Base-by-base conservation (phyloP, 1,140 invertebrate species). In the Platorchestia sp. region DNA sequence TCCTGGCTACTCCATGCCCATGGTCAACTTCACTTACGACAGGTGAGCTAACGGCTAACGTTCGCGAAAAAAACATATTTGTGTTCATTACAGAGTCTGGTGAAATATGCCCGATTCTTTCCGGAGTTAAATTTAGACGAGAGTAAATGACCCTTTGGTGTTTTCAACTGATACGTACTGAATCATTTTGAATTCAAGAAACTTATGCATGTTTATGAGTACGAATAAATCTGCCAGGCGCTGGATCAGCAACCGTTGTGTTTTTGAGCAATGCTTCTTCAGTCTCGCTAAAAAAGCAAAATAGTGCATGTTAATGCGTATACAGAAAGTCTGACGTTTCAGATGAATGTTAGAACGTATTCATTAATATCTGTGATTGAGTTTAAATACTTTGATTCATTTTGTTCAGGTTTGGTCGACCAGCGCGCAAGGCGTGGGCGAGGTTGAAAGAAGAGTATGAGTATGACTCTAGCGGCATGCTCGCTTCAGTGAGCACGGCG, bases 391-490 rank as follows among this genome's bases (percentile, higher is more conserved):
- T 75, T 36, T 75, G 27, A 75, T 75, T 36, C 36, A 75, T 75
- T 75, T 75, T 75, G 7, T 3, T 43, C 96, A 97, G 97, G 95
- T 99, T 99, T 97, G 99, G 99, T 96, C 98, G 99, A 95, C 98
- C 99, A n/a, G 98, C 98, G 96, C 98, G 98, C 42, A 99, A 99
- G 99, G 98, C 98, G 96, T 99, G 99, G 98, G 99, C 99, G 0
- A 97, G 98, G 0, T 98, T 98, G 14, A 98, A 98, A 96, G 98
- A 99, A 97, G 98, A 98, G 87, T 99, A 99, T 96, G 98, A 98
- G 95, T 99, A 99, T 97, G 98, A 99, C 96, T 98, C 98, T 0
- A 98, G 99, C 96, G 99, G 99, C 0, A 97, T 99, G 95, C 97
- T 99, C 40, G 98, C 98, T 19, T 98, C 99, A 97, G 98, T 99